These are phyloP conservation scores for Amitus sp. DNA, from an alignment of 2,888 invertebrate species.

Conservation along the genomic window DNA sequence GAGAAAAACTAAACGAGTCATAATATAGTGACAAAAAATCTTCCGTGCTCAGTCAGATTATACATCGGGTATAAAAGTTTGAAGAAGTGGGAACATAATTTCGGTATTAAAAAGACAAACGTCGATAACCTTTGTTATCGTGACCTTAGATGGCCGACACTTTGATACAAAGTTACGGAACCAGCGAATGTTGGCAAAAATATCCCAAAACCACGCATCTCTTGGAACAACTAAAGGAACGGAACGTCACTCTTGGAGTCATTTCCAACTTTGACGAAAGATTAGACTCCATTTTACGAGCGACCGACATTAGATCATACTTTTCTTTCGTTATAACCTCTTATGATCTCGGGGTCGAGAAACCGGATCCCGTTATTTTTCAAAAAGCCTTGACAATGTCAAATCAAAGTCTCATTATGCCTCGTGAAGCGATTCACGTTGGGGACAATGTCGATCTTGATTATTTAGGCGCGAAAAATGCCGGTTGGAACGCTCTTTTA, in stretches of 20 bases:
- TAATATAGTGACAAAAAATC: too few relatives aligned
- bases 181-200: constrained; percentile 78
- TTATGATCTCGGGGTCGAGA: constrained; percentile 77
- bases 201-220: constrained; percentile 74
- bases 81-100: background rate
- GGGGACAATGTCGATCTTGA: constrained; percentile 83
- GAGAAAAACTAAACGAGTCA: too few relatives aligned
- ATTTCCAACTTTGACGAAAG: constrained; percentile 92
- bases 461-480: constrained; percentile 78
- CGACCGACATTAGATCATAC: constrained; percentile 74
- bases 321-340: constrained; percentile 87
- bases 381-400: constrained; percentile 54
- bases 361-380: constrained; percentile 82
- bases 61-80: too few relatives aligned
- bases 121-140: constrained; percentile 45
- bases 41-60: too few relatives aligned
- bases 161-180: constrained; percentile 77
- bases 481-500: constrained; percentile 80
- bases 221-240: constrained; percentile 70
- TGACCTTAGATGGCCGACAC: constrained; percentile 67
- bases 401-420: constrained; percentile 47
- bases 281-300: constrained; percentile 74
- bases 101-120: constrained; percentile 17
- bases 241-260: constrained; percentile 72
- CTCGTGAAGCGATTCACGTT: constrained; percentile 80